Conservation (phyloP, 2,797 vertebrate genomes). For the Podargus strigoides region DNA sequence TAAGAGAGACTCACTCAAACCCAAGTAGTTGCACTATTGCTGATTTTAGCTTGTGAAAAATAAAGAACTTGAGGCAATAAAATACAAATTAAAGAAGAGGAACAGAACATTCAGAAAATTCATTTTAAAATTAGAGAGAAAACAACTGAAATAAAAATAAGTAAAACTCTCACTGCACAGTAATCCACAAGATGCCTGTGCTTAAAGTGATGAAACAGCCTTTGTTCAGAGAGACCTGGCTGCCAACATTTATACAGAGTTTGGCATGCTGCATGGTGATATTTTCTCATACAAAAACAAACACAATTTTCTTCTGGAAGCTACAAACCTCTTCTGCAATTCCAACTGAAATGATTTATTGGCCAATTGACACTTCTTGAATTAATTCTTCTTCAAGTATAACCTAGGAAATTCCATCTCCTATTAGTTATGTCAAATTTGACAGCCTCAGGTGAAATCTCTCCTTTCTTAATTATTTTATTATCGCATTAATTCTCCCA, state of each 20-base stretch:
- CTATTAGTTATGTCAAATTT: conserved; percentile 27
- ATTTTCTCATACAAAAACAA: conserved; percentile 15
- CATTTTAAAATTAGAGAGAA: not conserved
- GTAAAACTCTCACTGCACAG: not conserved
- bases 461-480: conserved; percentile 55
- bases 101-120: not conserved
- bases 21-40: not conserved
- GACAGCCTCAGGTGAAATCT: conserved; percentile 49
- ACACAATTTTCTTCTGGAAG: conserved; percentile 29
- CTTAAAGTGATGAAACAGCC: not conserved
- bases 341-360: conserved; percentile 36
- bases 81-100: not conserved
- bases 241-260: conserved; percentile 16
- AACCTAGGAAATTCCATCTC: conserved; percentile 49
- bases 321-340: conserved; percentile 1
- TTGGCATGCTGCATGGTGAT: not conserved
- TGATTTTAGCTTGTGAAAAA: not conserved
- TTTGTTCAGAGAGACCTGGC: not conserved
- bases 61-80: not conserved
- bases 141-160: not conserved
- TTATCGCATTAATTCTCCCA: conserved; percentile 45
- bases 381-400: conserved; percentile 46
- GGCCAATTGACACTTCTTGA: conserved; percentile 34
- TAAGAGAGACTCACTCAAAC: not conserved
- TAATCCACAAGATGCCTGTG: not conserved